phyloP scores from a whole-genome alignment of 2,888 invertebrate species.

The Calliopum simillimum region DNA sequence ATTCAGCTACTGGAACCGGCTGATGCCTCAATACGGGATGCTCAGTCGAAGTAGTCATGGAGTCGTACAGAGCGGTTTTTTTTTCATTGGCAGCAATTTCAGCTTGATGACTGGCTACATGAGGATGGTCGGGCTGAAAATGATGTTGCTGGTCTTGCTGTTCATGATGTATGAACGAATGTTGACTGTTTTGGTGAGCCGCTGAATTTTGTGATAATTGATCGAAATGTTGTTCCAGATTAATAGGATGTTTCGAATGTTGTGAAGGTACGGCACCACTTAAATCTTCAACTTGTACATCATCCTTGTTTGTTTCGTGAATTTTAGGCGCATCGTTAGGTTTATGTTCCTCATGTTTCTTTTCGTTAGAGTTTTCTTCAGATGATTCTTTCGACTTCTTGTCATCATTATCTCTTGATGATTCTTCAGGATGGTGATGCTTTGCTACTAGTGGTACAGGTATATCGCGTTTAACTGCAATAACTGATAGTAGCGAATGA shows the following conservation, averaged over 20 bases:
- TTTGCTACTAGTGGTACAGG: slow-evolving; percentile 59
- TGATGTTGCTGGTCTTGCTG: background rate
- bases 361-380: background rate
- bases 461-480: slow-evolving; percentile 55
- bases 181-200: background rate
- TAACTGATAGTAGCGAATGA: slow-evolving; percentile 5
- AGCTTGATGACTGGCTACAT: slow-evolving; percentile 21
- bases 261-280: slow-evolving; percentile 13
- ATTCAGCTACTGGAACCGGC: slow-evolving; percentile 59
- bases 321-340: slow-evolving; percentile 20
- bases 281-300: slow-evolving; percentile 36
- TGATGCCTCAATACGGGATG: slow-evolving; percentile 48
- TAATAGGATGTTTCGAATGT: background rate
- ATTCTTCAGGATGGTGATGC: slow-evolving; percentile 45
- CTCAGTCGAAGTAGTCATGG: slow-evolving; percentile 28
- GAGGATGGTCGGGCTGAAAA: background rate
- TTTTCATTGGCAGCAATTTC: slow-evolving; percentile 13
- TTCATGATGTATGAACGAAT: background rate
- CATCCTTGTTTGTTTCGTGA: slow-evolving; percentile 12
- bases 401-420: slow-evolving; percentile 36
- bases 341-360: background rate
- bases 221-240: background rate
- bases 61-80: background rate
- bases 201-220: slow-evolving; percentile 17
- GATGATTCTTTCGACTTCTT: slow-evolving; percentile 19